A percentile compares a stretch with the other conserved stretches of the same genome.
These are phyloP conservation scores for Palythoa grandiflora DNA, from an alignment of 92 coral and sea anemone species.

Conservation along the genomic window DNA sequence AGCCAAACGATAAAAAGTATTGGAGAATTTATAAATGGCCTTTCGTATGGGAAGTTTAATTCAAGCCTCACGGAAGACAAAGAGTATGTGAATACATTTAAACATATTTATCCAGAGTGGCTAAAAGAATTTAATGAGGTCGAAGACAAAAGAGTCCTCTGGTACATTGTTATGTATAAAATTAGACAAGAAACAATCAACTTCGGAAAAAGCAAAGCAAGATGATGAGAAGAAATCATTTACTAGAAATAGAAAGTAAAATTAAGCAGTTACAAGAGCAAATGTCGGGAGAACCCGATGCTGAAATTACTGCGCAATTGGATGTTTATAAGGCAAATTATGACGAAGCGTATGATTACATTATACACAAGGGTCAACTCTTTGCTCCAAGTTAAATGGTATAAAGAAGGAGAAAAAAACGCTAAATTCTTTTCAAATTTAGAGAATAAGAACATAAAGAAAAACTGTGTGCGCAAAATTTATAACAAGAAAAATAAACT, in stretches of 20 bases:
- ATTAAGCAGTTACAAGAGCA: neutral
- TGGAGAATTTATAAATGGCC: too few species aligned
- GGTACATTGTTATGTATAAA: conserved; percentile 59
- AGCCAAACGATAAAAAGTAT: too few species aligned
- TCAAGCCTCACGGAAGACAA: neutral
- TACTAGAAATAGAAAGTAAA: neutral
- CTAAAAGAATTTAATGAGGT: conserved; percentile 21
- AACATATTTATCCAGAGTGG: neutral
- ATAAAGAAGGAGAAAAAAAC: conserved; percentile 57
- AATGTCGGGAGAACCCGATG: neutral
- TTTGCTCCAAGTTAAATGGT: conserved; percentile 38
- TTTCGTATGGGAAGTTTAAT: too few species aligned
- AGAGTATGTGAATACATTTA: neutral
- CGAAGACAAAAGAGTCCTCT: conserved; percentile 25
- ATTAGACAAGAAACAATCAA: conserved; percentile 16
- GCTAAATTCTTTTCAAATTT: conserved; percentile 50
- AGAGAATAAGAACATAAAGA: conserved; percentile 24
- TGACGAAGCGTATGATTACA: neutral
- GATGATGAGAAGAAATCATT: neutral
- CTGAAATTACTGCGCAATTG: neutral
- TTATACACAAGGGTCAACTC: neutral
- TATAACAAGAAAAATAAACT: neutral
- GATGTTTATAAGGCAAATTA: neutral
- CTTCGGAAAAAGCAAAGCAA: neutral
- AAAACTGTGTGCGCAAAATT: conserved; percentile 42